Base-by-base conservation (phyloP, 2,888 invertebrate species). In the Calameuta filiformis region DNA sequence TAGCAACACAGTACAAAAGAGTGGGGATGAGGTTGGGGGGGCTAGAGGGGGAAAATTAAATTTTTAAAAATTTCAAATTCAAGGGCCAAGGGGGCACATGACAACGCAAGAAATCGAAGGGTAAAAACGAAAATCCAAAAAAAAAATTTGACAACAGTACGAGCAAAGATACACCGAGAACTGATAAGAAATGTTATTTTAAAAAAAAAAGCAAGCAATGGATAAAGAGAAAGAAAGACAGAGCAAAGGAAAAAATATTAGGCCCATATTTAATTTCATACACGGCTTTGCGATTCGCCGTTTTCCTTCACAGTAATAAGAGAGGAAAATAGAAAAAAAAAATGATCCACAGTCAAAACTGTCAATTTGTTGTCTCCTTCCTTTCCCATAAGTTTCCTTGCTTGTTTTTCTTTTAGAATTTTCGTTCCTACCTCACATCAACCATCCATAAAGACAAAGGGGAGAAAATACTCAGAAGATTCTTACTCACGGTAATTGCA, bases 211-310 rank as follows among this genome's bases (percentile, higher is more conserved):
- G 68, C 68, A 69, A 68, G 11, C 69, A 68, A n/a, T n/a, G 31
- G 11, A n/a, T n/a, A 35, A 15, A 77, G 33, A 79, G 73, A 71
- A 79, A 80, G 81, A 82, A 85, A 83, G 40, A 40, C 6, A 86
- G 85, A 86, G 85, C 81, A 85, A 85, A 86, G 81, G 77, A 78
- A 69, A 85, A 81, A 81, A 88, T 23, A 87, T 86, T 86, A 88
- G 87, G 86, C 87, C 85, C 85, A 35, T 85, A 87, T 83, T 85
- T 83, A 23, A 23, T 56, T 23, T 23, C 23, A 56, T 56, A 56
- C 23, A 15, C 23, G 40, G 23, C 40, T 15, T 40, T 15, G 40
- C 40, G 40, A 40, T 23, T 40, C 40, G 40, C 40, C 40, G 40
- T 40, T 40, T 23, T 6, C 40, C 4, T 40, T 40, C 23, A 40